These are phyloP conservation scores for Diarsia mendica DNA, from an alignment of 2,888 invertebrate genomes.

Conservation along the genomic window DNA sequence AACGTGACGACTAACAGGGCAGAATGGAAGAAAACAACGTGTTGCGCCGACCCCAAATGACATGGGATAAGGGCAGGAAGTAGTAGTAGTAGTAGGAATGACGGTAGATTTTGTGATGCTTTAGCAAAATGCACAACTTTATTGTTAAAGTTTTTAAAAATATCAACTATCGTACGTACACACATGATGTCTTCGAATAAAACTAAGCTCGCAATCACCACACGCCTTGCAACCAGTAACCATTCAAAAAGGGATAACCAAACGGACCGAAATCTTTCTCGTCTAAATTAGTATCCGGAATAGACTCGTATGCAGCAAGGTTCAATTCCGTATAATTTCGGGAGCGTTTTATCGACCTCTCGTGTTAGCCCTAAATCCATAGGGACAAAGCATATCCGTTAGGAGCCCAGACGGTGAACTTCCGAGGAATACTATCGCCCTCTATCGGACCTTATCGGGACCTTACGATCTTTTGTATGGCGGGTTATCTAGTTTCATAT, in stretches of 20 bases:
- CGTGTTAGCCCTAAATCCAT: constrained; percentile 69
- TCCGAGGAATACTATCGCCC: constrained; percentile 78
- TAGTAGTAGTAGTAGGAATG: too few species aligned
- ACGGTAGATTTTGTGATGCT: neutral
- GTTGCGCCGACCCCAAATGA: too few species aligned
- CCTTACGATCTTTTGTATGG: constrained; percentile 68
- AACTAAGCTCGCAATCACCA: constrained; percentile 4
- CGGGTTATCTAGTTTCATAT: constrained; percentile 65
- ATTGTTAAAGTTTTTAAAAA: neutral
- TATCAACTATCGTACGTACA: neutral
- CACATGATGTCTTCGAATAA: neutral
- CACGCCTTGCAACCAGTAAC: constrained; percentile 23
- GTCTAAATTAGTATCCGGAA: constrained; percentile 65
- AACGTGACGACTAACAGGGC: too few species aligned
- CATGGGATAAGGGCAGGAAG: too few species aligned
- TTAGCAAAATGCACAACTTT: neutral
- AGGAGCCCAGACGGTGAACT: constrained; percentile 72
- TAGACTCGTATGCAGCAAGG: constrained; percentile 66
- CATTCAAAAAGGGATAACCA: constrained; percentile 50
- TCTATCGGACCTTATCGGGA: constrained; percentile 70
- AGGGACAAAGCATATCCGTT: constrained; percentile 83
- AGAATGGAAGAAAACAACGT: too few species aligned
- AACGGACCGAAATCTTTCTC: constrained; percentile 58
- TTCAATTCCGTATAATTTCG: constrained; percentile 65
- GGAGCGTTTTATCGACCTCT: constrained; percentile 66